These are phyloP conservation scores for Tethya wilhelma DNA, from an alignment of 37 sponge, comb jelly and placozoan genomes.

Conservation along the genomic window DNA sequence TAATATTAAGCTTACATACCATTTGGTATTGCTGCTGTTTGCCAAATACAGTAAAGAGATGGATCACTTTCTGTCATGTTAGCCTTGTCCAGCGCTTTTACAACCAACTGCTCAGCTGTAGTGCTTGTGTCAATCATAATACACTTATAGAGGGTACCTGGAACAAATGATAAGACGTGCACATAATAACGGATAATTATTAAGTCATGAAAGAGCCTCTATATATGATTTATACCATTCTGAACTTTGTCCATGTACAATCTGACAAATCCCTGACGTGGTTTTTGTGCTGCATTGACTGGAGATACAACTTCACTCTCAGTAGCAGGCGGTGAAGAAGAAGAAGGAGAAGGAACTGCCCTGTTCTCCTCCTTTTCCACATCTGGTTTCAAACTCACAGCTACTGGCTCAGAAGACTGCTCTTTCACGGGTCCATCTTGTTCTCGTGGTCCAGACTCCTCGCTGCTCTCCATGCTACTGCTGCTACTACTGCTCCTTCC, in stretches of 20 bases:
- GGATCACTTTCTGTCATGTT: constrained; percentile 56
- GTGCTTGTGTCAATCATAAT: constrained; percentile 25
- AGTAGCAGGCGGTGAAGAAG: not conserved
- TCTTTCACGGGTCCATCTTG: no score
- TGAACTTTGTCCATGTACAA: constrained; percentile 67
- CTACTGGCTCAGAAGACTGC: not conserved
- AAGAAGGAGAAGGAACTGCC: not conserved
- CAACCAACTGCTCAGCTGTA: constrained; percentile 53
- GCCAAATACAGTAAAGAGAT: constrained; percentile 26
- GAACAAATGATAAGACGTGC: not conserved
- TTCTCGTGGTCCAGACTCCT: no score
- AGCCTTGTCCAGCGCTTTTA: constrained; percentile 46
- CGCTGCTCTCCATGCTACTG: no score
- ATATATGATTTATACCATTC: constrained; percentile 23
- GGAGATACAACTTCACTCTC: not conserved
- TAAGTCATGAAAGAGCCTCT: not conserved
- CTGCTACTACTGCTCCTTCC: no score
- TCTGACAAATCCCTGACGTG: constrained; percentile 42
- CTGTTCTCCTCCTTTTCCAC: not conserved
- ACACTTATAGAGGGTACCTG: constrained; percentile 62
- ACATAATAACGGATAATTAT: not conserved
- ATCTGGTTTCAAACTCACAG: not conserved
- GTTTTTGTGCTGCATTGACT: not conserved
- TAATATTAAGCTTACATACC: constrained; percentile 15
- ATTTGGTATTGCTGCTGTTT: not conserved